Evolutionary conservation across 2,113 vertebrate species (phyloP), one percentile per base, ranked within the genome.

Genomic region (Chrysemys picta): DNA sequence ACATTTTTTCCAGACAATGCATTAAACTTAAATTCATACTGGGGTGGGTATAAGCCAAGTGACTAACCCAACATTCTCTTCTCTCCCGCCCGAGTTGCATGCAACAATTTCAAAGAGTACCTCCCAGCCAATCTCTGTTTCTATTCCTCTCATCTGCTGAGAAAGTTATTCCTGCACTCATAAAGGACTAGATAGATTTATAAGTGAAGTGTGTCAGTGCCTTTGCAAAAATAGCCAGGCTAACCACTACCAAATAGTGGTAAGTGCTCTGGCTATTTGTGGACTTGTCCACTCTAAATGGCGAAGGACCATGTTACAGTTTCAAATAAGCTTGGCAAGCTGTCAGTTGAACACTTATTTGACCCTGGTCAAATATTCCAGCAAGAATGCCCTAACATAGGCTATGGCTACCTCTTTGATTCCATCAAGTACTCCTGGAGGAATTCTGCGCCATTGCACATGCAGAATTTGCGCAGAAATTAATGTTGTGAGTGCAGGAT

Each of bases 31-130:
- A 45, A 76, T 8, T 8, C 35, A 10, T 9, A 62, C 3, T 2
- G 0, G 35, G 13, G 16, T 1, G 38, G 10, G 19, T 1, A 72
- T 47, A 57, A 59, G 42, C 6, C 49, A 13, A 50, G 38, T 54
- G 31, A 14, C 38, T 86, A 17, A 82, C 13, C 10, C 80, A 82
- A 27, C n/a, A 25, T 1, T 62, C 1, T 10, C 1, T 42, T 47
- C 6, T 1, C 31, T 1, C 0, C 75, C 81, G 5, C 2, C 69
- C 31, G 29, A n/a, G 9, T 38, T 19, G 91, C 29, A 22, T 42
- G 59, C 83, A 87, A 19, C 19, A 27, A 19, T 88, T 47, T 35
- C 8, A 76, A 16, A 62, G 56, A 78, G 35, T 84, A 84, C 3
- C 35, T 49, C 78, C 4, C 53, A 29, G 76, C 50, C 59, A 25